Conservation (phyloP, 2,888 invertebrate species). For the Drosophila austrosaltans region DNA sequence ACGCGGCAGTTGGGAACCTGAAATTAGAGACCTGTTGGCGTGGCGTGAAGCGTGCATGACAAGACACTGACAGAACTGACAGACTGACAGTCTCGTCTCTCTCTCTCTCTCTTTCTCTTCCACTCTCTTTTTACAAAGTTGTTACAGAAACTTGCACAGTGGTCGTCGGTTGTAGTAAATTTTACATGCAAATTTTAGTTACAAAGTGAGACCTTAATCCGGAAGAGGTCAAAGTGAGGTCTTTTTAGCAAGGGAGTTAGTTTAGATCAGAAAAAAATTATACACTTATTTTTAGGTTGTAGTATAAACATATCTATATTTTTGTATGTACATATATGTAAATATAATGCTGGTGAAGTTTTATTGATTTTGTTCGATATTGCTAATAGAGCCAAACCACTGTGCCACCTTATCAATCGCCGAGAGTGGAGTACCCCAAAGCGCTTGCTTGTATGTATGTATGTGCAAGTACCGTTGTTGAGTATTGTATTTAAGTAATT, state of each 20-base stretch:
- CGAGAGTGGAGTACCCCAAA: constrained; percentile 1
- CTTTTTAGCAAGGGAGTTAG: too few species aligned
- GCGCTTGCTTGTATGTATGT: background rate
- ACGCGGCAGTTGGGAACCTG: constrained; percentile 26
- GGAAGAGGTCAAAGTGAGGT: too few species aligned
- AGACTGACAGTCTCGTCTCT: constrained; percentile 24
- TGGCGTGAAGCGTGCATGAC: constrained; percentile 53
- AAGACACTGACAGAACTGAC: constrained; percentile 38
- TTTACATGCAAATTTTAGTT: background rate
- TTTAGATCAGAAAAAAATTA: too few species aligned
- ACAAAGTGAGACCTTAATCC: too few species aligned
- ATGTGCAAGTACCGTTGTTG: background rate
- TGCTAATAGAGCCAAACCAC: background rate
- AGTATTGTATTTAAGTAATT: constrained; percentile 71
- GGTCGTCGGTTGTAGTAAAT: background rate
- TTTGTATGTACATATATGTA: too few species aligned
- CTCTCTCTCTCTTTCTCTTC: background rate
- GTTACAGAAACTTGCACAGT: constrained; percentile 20
- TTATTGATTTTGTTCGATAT: background rate
- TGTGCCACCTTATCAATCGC: constrained; percentile 8
- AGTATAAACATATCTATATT: too few species aligned
- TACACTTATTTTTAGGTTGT: too few species aligned
- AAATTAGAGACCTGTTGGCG: constrained; percentile 65
- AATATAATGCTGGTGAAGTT: background rate
- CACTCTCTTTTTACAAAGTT: constrained; percentile 25